Evolutionary conservation across 2,888 invertebrate genomes (phyloP), one percentile per base, ranked within the genome.

Genomic region (Scelioninae gen. 1): DNA sequence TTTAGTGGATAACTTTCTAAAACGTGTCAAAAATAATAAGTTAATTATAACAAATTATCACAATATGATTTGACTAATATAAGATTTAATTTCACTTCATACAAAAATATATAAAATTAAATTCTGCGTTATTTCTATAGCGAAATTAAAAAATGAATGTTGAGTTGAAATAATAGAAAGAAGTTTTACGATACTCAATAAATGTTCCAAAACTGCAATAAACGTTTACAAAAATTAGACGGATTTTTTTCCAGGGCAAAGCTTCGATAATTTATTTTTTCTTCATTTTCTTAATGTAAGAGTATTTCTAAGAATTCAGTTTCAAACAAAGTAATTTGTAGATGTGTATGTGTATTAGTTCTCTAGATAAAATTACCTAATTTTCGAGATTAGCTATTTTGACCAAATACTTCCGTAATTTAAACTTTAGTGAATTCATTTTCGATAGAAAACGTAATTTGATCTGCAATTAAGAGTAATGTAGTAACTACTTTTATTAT

Each of bases 361-460:
- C 43, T 43, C n/a, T 38, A 43, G 11, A 38, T 5, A 43, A 43
- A 43, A 43, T 43, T 43, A 43, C 43, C 43, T 43, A 43, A 43
- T 43, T 43, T 43, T n/a, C 43, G 1, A 43, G n/a, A 43, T 43
- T 43, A n/a, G 43, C 43, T 43, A 43, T 43, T 43, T 43, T n/a
- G 43, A 43, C 43, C 43, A 43, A 43, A 43, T 43, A n/a, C 13
- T 43, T 43, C 23, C 43, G 43, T 43, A 43, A 43, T 43, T 43
- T 43, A 43, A 43, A 43, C 43, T 43, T 43, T 5, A n/a, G 11
- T 43, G n/a, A 43, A 43, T n/a, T 43, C 43, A 43, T 43, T 43
- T 43, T 43, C 43, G 43, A 43, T 43, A 43, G 43, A n/a, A 43
- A 43, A 43, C 2, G 43, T 43, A 43, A 43, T n/a, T n/a, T n/a